Evolutionary conservation across 1,140 invertebrate species (phyloP), one percentile per base, ranked within the genome.

Genomic region (Ylistrum balloti): DNA sequence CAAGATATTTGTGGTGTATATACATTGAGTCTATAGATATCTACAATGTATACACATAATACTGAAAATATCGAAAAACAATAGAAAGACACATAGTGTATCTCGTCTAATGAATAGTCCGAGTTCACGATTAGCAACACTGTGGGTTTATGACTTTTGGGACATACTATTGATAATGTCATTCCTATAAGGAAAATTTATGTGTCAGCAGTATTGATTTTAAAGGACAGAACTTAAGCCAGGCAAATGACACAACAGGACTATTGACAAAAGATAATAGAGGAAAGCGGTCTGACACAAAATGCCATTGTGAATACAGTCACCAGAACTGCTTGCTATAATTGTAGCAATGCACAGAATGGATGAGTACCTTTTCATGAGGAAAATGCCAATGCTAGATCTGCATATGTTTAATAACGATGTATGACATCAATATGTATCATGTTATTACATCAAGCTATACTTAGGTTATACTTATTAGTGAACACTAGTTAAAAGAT

Each of bases 401-500:
- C 35, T 38, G n/a, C 22, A n/a, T 74, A 28, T 38, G 35, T 38
- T 13, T 7, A 38, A 38, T 28, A 74, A 74, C 28, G 56, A 74
- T 74, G 56, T 74, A 74, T 74, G 56, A 28, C n/a, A 74, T 45
- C 17, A 45, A 45, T 45, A 45, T 45, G 35, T 38, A 38, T 13
- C 35, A 38, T 56, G 56, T 74, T 74, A 74, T 74, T 74, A n/a
- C 28, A 74, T 74, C 45, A 17, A 3, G 56, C 17, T 74, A 74
- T 74, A 74, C 56, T n/a, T n/a, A n/a, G 35, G 35, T 38, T 38
- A 38, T 38, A 74, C 17, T 28, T n/a, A 74, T n/a, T 28, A 74
- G 56, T 74, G 56, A 74, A 74, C 56, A 28, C 56, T 74, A 74
- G 56, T 74, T 74, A 74, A 74, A 74, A 74, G 56, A 74, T 74